These are phyloP conservation scores for Drosophila stalkeri DNA, from an alignment of 2,888 invertebrate species.

Conservation along the genomic window DNA sequence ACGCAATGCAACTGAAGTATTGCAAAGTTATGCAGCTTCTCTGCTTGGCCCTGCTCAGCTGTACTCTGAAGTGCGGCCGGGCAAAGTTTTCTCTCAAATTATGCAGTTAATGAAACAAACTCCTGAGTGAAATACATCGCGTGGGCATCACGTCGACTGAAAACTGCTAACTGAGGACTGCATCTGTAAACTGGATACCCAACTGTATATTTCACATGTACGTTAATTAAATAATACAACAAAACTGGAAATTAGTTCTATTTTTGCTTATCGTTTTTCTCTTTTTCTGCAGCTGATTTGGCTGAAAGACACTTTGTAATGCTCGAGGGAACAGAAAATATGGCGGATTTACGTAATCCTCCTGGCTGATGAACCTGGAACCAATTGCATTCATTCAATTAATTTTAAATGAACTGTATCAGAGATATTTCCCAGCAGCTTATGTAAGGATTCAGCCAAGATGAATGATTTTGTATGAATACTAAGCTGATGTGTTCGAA, in stretches of 20 bases:
- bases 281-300: not conserved
- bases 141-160: constrained; percentile 9
- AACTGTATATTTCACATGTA: constrained; percentile 13
- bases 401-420: too few relatives aligned
- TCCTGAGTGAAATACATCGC: constrained; percentile 46
- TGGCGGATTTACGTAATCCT: too few relatives aligned
- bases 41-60: not conserved
- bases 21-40: constrained; percentile 72
- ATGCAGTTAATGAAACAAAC: constrained; percentile 77
- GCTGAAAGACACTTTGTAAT: not conserved
- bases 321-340: too few relatives aligned
- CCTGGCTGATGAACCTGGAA: too few relatives aligned
- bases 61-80: constrained; percentile 41
- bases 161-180: constrained; percentile 4
- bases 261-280: not conserved
- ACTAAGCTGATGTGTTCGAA: too few relatives aligned
- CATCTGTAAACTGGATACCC: constrained; percentile 16
- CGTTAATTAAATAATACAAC: constrained; percentile 23
- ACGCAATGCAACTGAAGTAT: constrained; percentile 81
- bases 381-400: too few relatives aligned
- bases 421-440: too few relatives aligned
- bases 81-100: constrained; percentile 66
- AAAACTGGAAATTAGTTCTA: not conserved
- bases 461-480: too few relatives aligned
- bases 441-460: too few relatives aligned